Evolutionary conservation across 2,797 vertebrate species (phyloP).

Genomic region (Mormyrus proboscirostris): DNA sequence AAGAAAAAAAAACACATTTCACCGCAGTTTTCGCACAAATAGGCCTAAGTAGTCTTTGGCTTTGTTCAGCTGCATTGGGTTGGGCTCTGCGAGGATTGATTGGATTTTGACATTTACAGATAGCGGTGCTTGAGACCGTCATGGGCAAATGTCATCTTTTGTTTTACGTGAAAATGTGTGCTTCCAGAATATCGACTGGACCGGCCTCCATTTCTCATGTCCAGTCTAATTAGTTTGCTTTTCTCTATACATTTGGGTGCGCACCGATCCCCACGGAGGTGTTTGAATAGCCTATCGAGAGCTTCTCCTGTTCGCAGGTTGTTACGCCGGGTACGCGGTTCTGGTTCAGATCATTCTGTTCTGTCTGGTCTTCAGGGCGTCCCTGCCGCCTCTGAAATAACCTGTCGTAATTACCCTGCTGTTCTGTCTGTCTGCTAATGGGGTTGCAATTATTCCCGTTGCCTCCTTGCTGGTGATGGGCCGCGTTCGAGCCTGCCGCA

Average conservation of each 20-base stretch:
- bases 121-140: not conserved
- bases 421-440: not conserved
- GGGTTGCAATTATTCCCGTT: not conserved
- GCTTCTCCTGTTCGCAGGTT: not conserved
- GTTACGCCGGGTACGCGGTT: not conserved
- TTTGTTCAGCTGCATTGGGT: not conserved
- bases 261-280: not conserved
- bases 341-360: not conserved
- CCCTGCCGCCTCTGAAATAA: not conserved
- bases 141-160: not conserved
- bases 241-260: not conserved
- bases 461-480: not conserved
- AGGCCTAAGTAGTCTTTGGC: not conserved
- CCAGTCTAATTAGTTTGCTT: not conserved
- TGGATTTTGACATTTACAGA: not conserved
- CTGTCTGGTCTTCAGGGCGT: not conserved
- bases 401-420: not conserved
- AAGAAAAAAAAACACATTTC: not conserved
- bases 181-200: not conserved
- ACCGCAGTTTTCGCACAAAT: not conserved
- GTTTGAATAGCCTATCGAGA: not conserved
- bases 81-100: not conserved
- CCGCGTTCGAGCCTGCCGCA: not conserved
- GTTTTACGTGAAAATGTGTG: not conserved
- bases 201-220: not conserved